Conservation (phyloP, 2,888 invertebrate genomes). For the Agrochola litura region DNA sequence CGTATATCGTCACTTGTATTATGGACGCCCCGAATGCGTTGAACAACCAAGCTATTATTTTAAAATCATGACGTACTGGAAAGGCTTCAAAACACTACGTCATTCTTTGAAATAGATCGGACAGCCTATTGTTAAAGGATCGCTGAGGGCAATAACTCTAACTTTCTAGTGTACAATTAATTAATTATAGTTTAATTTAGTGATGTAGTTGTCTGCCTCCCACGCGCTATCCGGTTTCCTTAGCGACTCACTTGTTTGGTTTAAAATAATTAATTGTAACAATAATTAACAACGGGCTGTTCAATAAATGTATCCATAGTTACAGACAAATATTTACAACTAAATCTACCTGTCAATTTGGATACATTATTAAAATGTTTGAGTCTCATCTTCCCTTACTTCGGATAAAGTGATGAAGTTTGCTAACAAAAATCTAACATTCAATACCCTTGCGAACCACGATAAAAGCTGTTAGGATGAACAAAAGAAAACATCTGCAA, state of each 20-base stretch:
- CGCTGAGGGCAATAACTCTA: neutral
- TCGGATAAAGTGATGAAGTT: neutral
- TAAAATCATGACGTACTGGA: constrained; percentile 2
- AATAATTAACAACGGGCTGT: neutral
- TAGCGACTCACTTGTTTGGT: constrained; percentile 1
- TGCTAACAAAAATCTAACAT: neutral
- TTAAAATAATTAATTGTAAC: constrained; percentile 26
- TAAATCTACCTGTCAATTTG: neutral
- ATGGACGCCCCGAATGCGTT: neutral
- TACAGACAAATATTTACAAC: neutral
- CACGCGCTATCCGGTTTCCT: constrained; percentile 11
- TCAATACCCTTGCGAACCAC: neutral
- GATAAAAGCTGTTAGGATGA: constrained; percentile 21
- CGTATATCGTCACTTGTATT: neutral
- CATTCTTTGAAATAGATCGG: neutral
- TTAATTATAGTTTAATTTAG: constrained; percentile 27
- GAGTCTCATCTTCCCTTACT: neutral
- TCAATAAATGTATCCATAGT: neutral
- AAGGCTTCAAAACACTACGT: neutral
- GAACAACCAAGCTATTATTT: neutral
- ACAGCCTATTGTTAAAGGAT: neutral
- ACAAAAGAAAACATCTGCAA: constrained; percentile 49
- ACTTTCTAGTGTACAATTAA: constrained; percentile 14
- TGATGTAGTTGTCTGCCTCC: constrained; percentile 21
- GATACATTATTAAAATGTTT: neutral